Evolutionary conservation across 2,797 vertebrate species (phyloP).

Genomic region (Etheostoma perlongum): DNA sequence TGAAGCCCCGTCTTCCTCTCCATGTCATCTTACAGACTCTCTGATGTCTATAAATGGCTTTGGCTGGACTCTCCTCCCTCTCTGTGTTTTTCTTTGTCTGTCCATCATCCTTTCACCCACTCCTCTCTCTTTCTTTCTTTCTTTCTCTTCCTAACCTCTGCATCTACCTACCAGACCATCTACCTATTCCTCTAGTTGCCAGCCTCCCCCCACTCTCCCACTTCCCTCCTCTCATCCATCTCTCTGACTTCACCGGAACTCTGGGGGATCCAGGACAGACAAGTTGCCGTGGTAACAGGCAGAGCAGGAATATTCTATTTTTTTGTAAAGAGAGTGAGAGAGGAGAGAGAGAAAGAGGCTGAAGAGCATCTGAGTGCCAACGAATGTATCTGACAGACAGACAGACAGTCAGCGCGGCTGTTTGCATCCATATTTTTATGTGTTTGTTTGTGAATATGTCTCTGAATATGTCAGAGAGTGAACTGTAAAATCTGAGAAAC

Average conservation of each 20-base stretch:
- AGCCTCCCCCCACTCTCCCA: conserved; percentile 41
- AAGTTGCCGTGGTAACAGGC: conserved; percentile 88
- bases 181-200: conserved; percentile 52
- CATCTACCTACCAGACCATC: conserved; percentile 54
- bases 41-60: conserved; percentile 72
- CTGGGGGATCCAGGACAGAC: conserved; percentile 85
- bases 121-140: conserved; percentile 23
- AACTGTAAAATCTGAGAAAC: conserved; percentile 48
- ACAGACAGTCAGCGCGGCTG: conserved; percentile 41
- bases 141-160: conserved; percentile 35
- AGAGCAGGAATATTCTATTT: conserved; percentile 75
- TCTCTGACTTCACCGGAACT: conserved; percentile 82
- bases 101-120: conserved; percentile 60
- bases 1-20: conserved; percentile 44
- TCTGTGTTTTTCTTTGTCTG: conserved; percentile 47
- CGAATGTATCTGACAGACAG: conserved; percentile 64
- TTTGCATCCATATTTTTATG: conserved; percentile 46
- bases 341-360: conserved; percentile 44
- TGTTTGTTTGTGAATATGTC: conserved; percentile 32
- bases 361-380: conserved; percentile 64
- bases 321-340: conserved; percentile 37
- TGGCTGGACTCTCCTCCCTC: conserved; percentile 45
- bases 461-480: conserved; percentile 42
- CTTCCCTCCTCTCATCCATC: conserved; percentile 80
- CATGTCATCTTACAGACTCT: conserved; percentile 48